These are phyloP conservation scores for Abrostola tripartita DNA, from an alignment of 2,888 invertebrate genomes.

Conservation along the genomic window DNA sequence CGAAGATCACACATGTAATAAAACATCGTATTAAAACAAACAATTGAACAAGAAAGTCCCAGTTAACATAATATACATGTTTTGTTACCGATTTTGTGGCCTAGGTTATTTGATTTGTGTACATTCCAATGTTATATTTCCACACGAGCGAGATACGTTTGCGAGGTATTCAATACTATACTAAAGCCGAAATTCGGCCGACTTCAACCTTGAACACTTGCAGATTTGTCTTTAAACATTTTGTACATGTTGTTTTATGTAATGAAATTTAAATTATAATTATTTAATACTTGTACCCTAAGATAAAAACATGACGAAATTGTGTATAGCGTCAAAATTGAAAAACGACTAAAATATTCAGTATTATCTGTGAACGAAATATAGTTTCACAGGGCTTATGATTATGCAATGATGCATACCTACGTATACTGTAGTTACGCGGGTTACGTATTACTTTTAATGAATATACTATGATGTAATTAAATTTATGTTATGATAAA, in stretches of 20 bases:
- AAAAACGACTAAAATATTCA: constrained; percentile 65
- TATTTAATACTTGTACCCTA: constrained; percentile 38
- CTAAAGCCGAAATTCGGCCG: neutral
- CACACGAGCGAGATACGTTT: constrained; percentile 34
- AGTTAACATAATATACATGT: constrained; percentile 23
- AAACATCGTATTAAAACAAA: constrained; percentile 22
- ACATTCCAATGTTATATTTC: constrained; percentile 52
- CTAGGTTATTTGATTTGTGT: constrained; percentile 43
- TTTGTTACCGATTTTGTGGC: constrained; percentile 49
- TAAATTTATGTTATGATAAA: constrained; percentile 70
- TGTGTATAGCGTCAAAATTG: constrained; percentile 50
- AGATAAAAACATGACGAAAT: constrained; percentile 30
- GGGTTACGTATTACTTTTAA: constrained; percentile 47
- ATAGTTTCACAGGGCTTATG: constrained; percentile 64
- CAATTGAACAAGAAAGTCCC: constrained; percentile 12
- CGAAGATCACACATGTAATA: constrained; percentile 61
- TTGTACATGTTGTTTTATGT: constrained; percentile 29
- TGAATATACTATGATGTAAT: constrained; percentile 62
- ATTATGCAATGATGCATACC: constrained; percentile 55
- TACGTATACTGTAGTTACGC: constrained; percentile 54
- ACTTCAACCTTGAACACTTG: constrained; percentile 19
- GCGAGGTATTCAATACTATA: constrained; percentile 25
- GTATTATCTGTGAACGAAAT: constrained; percentile 77
- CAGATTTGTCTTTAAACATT: constrained; percentile 24
- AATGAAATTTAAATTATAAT: constrained; percentile 43